Evolutionary conservation across 2,797 vertebrate species (phyloP).

Genomic region (Melanotaenia maccullochi): DNA sequence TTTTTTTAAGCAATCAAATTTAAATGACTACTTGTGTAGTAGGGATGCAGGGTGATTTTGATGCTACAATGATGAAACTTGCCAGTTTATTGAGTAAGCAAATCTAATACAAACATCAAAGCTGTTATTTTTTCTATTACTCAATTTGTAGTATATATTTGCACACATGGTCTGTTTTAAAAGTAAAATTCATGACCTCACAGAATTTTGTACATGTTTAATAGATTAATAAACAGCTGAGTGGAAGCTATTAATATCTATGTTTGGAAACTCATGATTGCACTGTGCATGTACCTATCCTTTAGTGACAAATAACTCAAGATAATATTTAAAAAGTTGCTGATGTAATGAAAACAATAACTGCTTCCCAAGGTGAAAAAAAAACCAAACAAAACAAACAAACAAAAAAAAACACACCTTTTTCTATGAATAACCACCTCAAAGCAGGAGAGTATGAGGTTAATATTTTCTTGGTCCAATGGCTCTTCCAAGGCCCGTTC

Average conservation of each 20-base stretch:
- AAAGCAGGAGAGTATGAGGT: slow-evolving; percentile 1
- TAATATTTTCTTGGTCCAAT: slow-evolving; percentile 44
- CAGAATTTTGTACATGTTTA: background rate
- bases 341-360: slow-evolving; percentile 1
- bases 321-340: slow-evolving; percentile 1
- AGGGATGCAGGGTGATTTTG: background rate
- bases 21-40: background rate
- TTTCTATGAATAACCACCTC: slow-evolving; percentile 25
- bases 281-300: background rate
- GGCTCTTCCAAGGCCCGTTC: background rate
- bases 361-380: background rate
- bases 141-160: background rate
- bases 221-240: background rate
- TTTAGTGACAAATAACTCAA: background rate
- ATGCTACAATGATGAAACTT: background rate
- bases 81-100: background rate
- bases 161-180: background rate
- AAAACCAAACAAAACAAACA: too few relatives aligned
- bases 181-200: background rate
- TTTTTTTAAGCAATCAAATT: too few relatives aligned
- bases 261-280: background rate
- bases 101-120: background rate
- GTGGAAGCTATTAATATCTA: background rate
- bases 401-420: background rate
- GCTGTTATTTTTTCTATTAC: background rate